Evolutionary conservation across 1,140 invertebrate species (phyloP).

Genomic region (Anastrepha obliqua): DNA sequence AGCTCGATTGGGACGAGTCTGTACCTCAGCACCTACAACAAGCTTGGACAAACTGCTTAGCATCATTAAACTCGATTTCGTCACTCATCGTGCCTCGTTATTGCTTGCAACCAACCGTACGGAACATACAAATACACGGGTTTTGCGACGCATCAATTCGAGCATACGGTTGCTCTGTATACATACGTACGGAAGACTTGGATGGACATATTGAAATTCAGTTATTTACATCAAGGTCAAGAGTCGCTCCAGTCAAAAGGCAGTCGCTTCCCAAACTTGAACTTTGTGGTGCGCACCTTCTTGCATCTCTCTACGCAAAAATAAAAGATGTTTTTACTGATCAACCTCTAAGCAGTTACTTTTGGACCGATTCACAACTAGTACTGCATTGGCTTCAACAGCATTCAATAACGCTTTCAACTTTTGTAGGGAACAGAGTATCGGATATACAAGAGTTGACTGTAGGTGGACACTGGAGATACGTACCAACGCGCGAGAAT

Average conservation of each 20-base stretch:
- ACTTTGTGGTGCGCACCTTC: background rate
- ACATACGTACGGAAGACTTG: background rate
- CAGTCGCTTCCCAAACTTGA: conserved; percentile 20
- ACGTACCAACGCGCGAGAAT: too few relatives aligned
- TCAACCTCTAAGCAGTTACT: background rate
- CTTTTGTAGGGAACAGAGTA: conserved; percentile 71
- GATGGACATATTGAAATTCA: background rate
- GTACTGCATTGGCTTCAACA: background rate
- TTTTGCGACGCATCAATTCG: too few relatives aligned
- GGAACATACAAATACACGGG: too few relatives aligned
- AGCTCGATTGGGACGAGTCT: conserved; percentile 32
- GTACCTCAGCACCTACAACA: background rate
- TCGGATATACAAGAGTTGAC: conserved; percentile 64
- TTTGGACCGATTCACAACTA: conserved; percentile 1
- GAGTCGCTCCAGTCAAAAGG: background rate
- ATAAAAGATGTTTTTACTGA: background rate
- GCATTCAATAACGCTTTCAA: conserved; percentile 13
- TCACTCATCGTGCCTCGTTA: background rate
- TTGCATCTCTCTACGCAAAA: background rate
- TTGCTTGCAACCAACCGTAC: background rate
- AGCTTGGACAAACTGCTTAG: background rate
- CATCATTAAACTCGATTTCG: background rate
- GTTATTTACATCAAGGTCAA: background rate
- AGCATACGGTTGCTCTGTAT: background rate
- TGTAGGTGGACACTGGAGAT: too few relatives aligned